A percentile compares a stretch with the other conserved stretches of the same genome.
These are phyloP conservation scores for Psettodes erumei DNA, from an alignment of 2,113 vertebrate genomes.

Conservation along the genomic window DNA sequence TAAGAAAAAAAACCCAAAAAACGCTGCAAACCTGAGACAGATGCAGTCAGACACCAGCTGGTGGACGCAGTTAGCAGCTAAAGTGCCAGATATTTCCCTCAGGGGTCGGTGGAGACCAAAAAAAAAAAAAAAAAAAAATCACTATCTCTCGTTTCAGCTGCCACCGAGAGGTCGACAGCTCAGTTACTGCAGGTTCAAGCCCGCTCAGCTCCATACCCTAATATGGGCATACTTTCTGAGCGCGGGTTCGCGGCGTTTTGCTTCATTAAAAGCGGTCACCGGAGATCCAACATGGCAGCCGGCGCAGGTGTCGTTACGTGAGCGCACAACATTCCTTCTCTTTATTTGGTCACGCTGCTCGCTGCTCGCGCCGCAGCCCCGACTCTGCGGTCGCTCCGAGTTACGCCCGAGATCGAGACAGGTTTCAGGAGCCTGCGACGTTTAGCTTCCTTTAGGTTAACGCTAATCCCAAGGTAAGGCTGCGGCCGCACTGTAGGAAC, in stretches of 20 bases:
- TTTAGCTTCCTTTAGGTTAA: too few relatives aligned
- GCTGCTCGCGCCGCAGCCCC: background rate
- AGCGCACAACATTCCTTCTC: background rate
- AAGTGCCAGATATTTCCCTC: too few relatives aligned
- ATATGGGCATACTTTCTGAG: background rate
- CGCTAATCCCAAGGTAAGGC: too few relatives aligned
- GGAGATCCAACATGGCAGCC: background rate
- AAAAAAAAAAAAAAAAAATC: too few relatives aligned
- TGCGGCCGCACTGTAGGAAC: too few relatives aligned
- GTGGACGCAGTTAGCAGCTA: too few relatives aligned
- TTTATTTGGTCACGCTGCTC: constrained; percentile 17
- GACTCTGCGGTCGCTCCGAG: background rate
- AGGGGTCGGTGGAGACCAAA: too few relatives aligned
- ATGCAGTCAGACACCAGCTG: too few relatives aligned
- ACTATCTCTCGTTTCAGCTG: too few relatives aligned
- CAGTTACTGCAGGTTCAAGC: background rate
- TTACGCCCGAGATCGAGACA: background rate
- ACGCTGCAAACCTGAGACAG: too few relatives aligned
- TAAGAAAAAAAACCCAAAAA: too few relatives aligned
- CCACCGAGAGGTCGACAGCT: too few relatives aligned
- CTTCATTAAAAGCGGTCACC: background rate
- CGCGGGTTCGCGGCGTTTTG: background rate
- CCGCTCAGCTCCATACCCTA: background rate
- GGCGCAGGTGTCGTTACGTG: background rate
- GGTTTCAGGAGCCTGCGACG: background rate